phyloP scores from a whole-genome alignment of 2,888 invertebrate genomes.

The Lysandra bellargus region DNA sequence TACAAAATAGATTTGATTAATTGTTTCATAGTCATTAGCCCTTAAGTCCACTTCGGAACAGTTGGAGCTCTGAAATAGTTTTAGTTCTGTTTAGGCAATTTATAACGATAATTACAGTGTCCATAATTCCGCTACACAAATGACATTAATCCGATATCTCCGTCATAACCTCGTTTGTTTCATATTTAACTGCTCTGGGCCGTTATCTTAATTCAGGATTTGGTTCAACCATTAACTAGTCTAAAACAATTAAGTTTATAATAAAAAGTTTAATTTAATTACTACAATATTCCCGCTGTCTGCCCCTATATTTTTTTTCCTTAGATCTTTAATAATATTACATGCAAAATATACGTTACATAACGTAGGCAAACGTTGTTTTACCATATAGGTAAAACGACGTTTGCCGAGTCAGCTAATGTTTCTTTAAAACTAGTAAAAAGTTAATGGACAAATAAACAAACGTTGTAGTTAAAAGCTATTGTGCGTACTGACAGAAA shows the following conservation, averaged over 20 bases:
- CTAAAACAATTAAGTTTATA: neutral
- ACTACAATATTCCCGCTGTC: too few species aligned
- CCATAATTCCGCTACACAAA: neutral
- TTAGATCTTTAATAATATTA: too few species aligned
- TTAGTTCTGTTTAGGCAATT: slow-evolving; percentile 21
- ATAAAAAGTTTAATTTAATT: neutral
- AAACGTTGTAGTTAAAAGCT: neutral
- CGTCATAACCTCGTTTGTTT: neutral
- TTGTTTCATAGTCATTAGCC: neutral
- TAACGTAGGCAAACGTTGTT: too few species aligned
- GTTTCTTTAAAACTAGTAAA: neutral
- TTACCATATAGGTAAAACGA: neutral
- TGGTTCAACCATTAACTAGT: neutral
- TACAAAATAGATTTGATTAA: neutral
- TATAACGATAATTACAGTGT: slow-evolving; percentile 16
- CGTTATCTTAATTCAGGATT: neutral
- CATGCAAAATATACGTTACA: too few species aligned
- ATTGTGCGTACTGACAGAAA: slow-evolving; percentile 1
- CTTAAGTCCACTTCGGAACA: neutral
- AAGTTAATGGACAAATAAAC: neutral
- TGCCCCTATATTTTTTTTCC: too few species aligned
- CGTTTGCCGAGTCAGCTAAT: neutral
- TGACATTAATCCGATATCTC: slow-evolving; percentile 22
- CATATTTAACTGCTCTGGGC: neutral
- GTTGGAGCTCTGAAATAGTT: slow-evolving; percentile 1